Evolutionary conservation across 1,140 invertebrate genomes (phyloP).

Genomic region (Lysiphlebus fabarum): DNA sequence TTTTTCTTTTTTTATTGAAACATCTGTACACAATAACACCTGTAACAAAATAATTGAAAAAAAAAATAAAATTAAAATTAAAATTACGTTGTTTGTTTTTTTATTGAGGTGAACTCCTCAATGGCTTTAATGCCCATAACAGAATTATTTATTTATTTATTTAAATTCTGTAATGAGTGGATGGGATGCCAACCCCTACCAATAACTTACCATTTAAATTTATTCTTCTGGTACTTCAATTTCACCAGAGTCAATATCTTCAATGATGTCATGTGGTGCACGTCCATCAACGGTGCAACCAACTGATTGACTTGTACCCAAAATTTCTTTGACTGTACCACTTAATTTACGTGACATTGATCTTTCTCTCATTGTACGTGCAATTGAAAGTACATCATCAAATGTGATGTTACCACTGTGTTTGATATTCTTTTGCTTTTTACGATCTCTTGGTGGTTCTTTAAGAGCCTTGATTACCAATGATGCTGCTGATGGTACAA

Average conservation of each 20-base stretch:
- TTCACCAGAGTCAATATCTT: slow-evolving; percentile 84
- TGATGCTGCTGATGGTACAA: slow-evolving; percentile 96
- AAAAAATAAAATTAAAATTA: slow-evolving; percentile 1
- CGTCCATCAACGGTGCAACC: slow-evolving; percentile 87
- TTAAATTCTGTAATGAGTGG: slow-evolving; percentile 45
- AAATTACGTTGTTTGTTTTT: slow-evolving; percentile 35
- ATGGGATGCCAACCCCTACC: slow-evolving; percentile 65
- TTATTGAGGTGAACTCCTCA: slow-evolving; percentile 58
- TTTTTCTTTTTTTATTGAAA: slow-evolving; percentile 7
- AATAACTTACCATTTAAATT: slow-evolving; percentile 40
- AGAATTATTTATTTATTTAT: too few relatives aligned
- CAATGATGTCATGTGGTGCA: slow-evolving; percentile 91
- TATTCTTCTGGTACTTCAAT: slow-evolving; percentile 80
- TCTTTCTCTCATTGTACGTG: slow-evolving; percentile 85
- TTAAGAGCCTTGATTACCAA: slow-evolving; percentile 97
- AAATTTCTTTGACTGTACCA: slow-evolving; percentile 96
- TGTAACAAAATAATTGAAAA: not conserved
- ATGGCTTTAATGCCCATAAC: slow-evolving; percentile 38
- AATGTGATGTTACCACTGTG: slow-evolving; percentile 95
- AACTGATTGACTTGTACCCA: slow-evolving; percentile 92
- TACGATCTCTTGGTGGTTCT: slow-evolving; percentile 96
- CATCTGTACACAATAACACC: not conserved
- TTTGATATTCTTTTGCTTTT: slow-evolving; percentile 99
- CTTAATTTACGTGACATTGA: slow-evolving; percentile 90
- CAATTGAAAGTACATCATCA: slow-evolving; percentile 91